These are phyloP conservation scores for Aphidius ervi DNA, from an alignment of 1,140 invertebrate genomes.

Conservation along the genomic window DNA sequence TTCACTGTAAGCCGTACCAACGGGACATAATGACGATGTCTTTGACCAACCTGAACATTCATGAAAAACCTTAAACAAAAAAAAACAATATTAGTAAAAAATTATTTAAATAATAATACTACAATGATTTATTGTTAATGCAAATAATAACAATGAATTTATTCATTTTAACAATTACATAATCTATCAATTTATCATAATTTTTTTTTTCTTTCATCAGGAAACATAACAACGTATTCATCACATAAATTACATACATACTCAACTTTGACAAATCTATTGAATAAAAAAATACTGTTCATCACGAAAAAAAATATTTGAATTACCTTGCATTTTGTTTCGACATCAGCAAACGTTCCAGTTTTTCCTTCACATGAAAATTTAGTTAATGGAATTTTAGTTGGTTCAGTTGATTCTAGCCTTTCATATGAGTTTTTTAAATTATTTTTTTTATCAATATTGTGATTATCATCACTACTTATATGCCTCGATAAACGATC, in stretches of 20 bases:
- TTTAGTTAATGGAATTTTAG: slow-evolving; percentile 60
- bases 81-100: background rate
- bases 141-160: no score
- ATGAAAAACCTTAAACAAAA: slow-evolving; percentile 50
- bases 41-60: slow-evolving; percentile 46
- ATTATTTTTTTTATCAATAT: background rate
- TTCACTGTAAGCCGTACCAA: slow-evolving; percentile 57
- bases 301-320: no score
- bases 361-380: slow-evolving; percentile 69
- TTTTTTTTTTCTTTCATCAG: no score
- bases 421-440: background rate
- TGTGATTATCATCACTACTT: background rate
- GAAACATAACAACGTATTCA: no score
- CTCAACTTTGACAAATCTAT: no score
- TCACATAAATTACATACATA: no score
- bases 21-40: slow-evolving; percentile 55
- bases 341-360: slow-evolving; percentile 76
- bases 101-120: no score
- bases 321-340: slow-evolving; percentile 74
- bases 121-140: no score
- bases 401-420: background rate
- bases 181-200: no score
- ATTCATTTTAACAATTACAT: no score
- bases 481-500: slow-evolving; percentile 30
- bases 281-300: no score